Conservation (phyloP, 2,797 vertebrate genomes). For the Melanotaenia pygmaea region DNA sequence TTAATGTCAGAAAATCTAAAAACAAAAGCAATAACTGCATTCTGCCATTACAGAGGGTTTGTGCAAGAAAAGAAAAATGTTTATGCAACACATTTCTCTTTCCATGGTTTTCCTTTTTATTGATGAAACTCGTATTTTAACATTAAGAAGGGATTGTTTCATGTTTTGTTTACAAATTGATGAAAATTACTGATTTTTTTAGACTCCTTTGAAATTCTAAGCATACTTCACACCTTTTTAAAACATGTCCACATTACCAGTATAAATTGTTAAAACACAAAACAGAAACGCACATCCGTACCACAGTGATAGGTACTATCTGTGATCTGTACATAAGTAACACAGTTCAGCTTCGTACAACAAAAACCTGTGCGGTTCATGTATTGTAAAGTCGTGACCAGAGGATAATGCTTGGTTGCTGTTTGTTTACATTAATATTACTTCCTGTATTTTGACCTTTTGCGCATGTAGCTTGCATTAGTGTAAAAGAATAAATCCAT, state of each 20-base stretch:
- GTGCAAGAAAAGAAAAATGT: constrained; percentile 19
- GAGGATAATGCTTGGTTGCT: constrained; percentile 41
- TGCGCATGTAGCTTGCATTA: constrained; percentile 66
- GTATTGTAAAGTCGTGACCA: constrained; percentile 29
- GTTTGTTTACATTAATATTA: constrained; percentile 59
- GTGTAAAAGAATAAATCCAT: constrained; percentile 49
- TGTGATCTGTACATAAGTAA: constrained; percentile 27
- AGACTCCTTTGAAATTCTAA: constrained; percentile 17
- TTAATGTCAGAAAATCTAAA: constrained; percentile 24
- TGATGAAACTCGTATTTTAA: constrained; percentile 13
- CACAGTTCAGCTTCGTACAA: constrained; percentile 42
- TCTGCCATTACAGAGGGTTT: constrained; percentile 25
- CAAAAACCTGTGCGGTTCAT: constrained; percentile 43
- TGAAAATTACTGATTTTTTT: constrained; percentile 56
- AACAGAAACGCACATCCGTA: constrained; percentile 43
- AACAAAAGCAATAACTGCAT: constrained; percentile 43
- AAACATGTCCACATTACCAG: constrained; percentile 37
- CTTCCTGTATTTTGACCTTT: constrained; percentile 61
- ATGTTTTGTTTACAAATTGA: constrained; percentile 54
- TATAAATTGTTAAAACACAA: constrained; percentile 41
- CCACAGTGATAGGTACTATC: constrained; percentile 13
- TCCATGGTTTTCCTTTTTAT: constrained; percentile 19
- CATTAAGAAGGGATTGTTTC: constrained; percentile 12
- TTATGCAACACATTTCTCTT: constrained; percentile 35
- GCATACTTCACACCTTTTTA: constrained; percentile 24